Conservation (phyloP, 2,888 invertebrate species). For the Petrolisthes cinctipes region DNA sequence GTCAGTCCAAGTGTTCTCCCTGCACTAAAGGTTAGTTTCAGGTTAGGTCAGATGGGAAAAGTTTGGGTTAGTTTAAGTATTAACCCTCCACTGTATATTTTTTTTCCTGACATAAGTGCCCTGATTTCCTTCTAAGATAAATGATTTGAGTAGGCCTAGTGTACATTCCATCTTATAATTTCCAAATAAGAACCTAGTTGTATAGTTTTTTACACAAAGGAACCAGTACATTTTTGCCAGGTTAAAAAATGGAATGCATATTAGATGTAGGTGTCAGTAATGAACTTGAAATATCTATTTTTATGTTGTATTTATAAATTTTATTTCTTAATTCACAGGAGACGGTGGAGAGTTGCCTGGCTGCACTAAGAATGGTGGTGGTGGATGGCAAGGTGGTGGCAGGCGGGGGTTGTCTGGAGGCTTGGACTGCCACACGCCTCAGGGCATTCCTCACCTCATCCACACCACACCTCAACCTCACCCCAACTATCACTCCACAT, state of each 20-base stretch:
- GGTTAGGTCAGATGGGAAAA: neutral
- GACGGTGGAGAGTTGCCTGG: slow-evolving; percentile 41
- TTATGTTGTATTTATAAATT: too few relatives aligned
- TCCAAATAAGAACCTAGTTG: too few relatives aligned
- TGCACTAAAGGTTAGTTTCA: slow-evolving; percentile 33
- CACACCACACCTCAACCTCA: slow-evolving; percentile 4
- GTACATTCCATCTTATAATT: too few relatives aligned
- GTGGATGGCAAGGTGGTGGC: slow-evolving; percentile 52
- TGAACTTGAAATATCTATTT: too few relatives aligned
- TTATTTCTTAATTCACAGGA: slow-evolving; percentile 28
- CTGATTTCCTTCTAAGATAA: too few relatives aligned
- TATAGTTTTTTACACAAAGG: too few relatives aligned
- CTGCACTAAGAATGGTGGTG: slow-evolving; percentile 46
- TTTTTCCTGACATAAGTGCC: neutral
- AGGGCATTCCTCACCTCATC: slow-evolving; percentile 6
- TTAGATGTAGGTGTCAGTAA: too few relatives aligned
- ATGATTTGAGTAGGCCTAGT: too few relatives aligned
- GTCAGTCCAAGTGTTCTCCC: slow-evolving; percentile 25
- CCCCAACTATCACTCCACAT: slow-evolving; percentile 8
- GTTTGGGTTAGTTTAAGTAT: neutral
- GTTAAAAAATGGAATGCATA: neutral
- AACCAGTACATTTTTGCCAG: neutral
- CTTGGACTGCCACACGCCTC: slow-evolving; percentile 37
- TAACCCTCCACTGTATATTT: neutral
- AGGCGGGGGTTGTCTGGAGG: slow-evolving; percentile 53